These are phyloP conservation scores for Hypsibius dujardini DNA, from an alignment of 1,140 invertebrate genomes.

Conservation along the genomic window DNA sequence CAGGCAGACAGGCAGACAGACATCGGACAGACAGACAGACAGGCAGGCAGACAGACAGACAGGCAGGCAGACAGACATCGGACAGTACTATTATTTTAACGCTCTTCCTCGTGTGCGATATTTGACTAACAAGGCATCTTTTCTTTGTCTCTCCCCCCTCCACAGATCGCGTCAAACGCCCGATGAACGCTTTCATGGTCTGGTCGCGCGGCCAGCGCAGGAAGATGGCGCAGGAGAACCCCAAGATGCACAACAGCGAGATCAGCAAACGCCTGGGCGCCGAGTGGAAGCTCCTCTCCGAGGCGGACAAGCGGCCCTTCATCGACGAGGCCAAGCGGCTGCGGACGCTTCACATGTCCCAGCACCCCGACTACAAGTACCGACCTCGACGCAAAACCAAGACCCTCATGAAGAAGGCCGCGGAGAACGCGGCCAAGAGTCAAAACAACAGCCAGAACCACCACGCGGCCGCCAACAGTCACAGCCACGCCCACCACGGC, in stretches of 20 bases:
- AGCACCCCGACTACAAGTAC: constrained; percentile 99
- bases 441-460: constrained; percentile 40
- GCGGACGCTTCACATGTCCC: constrained; percentile 97
- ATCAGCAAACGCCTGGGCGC: constrained; percentile 91
- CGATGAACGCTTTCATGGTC: constrained; percentile 99
- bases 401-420: constrained; percentile 84
- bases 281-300: constrained; percentile 94
- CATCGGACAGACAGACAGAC: too few relatives aligned
- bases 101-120: too few relatives aligned
- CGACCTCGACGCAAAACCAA: constrained; percentile 59
- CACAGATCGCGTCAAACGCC: constrained; percentile 78
- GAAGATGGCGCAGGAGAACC: constrained; percentile 99
- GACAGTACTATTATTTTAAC: too few relatives aligned
- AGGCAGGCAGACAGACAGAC: too few relatives aligned
- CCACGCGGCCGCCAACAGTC: constrained; percentile 42
- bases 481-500: constrained; percentile 37
- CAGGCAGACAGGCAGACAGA: too few relatives aligned
- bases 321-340: constrained; percentile 98
- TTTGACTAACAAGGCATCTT: too few relatives aligned
- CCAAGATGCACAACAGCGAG: constrained; percentile 99
- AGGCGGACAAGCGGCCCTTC: constrained; percentile 89
- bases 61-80: too few relatives aligned
- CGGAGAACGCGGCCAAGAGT: constrained; percentile 53
- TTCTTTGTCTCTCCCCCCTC: neutral
- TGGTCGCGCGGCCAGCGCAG: constrained; percentile 90